Base-by-base conservation (phyloP, 2,797 vertebrate species). In the Anguilla pacifica region DNA sequence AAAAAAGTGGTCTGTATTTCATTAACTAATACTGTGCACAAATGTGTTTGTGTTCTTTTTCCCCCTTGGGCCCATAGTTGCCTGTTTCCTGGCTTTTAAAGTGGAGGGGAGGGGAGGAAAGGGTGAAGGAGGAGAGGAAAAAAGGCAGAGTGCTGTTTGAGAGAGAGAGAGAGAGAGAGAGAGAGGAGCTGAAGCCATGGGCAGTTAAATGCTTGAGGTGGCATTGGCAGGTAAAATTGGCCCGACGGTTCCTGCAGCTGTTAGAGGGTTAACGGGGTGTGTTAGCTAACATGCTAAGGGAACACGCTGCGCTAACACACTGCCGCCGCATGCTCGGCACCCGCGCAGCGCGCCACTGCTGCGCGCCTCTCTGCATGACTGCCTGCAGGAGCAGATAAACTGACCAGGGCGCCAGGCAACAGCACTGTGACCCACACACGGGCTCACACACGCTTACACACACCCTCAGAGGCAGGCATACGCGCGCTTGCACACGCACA, bases 301-400 rank as follows among this genome's bases (percentile, higher is more conserved):
- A 10, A 10, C 51, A 6, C 51, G 28, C 22, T 13, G 70, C 1
- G 31, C 31, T 35, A 35, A 6, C 70, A 15, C 25, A 2, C 28
- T 17, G 28, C 13, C 9, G n/a, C 28, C 70, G 0, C 74, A 72
- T 72, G 67, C 10, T 13, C 7, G 25, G 9, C 67, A 9, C 67
- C 67, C n/a, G n/a, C 67, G n/a, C 67, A 9, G 61, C n/a, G 35
- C 43, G 74, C 6, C 9, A 15, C 35, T 15, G 5, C 11, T 5
- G 74, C 22, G 31, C 19, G 13, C 74, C 35, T 39, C 31, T 74
- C 74, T 81, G 77, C 77, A 7, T 46, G 77, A 49, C 77, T 22
- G 77, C 19, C 77, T 49, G 77, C 77, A 81, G 77, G 39, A 49
- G n/a, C 17, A 46, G 77, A 81, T 77, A 77, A 46, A 49, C 77